phyloP scores from a whole-genome alignment of 2,797 vertebrate genomes.

The Alfaro cultratus region DNA sequence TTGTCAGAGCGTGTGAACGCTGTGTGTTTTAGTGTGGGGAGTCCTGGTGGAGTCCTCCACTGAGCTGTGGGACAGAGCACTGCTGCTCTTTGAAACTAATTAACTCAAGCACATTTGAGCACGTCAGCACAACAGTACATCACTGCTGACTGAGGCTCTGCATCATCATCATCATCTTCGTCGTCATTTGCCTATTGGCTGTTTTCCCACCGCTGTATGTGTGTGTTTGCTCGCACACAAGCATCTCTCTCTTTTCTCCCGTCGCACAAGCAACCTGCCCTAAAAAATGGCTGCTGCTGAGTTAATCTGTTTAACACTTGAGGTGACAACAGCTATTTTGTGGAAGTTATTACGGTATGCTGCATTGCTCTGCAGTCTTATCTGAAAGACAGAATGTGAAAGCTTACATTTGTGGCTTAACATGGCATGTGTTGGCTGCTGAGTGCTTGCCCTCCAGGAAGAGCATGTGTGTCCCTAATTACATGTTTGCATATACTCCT shows the following conservation, averaged over 20 bases:
- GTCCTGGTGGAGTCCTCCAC: conserved; percentile 22
- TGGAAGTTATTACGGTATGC: conserved; percentile 2
- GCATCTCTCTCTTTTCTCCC: conserved; percentile 27
- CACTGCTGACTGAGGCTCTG: conserved; percentile 59
- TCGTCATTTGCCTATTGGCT: conserved; percentile 70
- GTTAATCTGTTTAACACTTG: conserved; percentile 33
- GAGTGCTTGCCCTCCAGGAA: conserved; percentile 56
- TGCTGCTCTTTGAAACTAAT: conserved; percentile 70
- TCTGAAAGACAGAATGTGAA: conserved; percentile 36
- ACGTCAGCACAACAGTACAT: conserved; percentile 71
- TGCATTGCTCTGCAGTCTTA: conserved; percentile 9
- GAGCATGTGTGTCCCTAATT: conserved; percentile 49
- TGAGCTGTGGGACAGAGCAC: conserved; percentile 34
- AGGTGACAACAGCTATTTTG: conserved; percentile 16
- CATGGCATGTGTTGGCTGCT: conserved; percentile 43
- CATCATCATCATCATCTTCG: conserved; percentile 55
- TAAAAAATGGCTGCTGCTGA: conserved; percentile 42
- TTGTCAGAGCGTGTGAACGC: conserved; percentile 19
- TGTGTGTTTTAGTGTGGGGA: conserved; percentile 27
- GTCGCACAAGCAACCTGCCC: conserved; percentile 38
- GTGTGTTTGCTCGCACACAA: conserved; percentile 17
- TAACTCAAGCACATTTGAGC: conserved; percentile 69
- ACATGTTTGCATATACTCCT: conserved; percentile 43
- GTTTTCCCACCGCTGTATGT: conserved; percentile 45
- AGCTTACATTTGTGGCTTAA: conserved; percentile 30